These are phyloP conservation scores for Trichogramma dendrolimi DNA, from an alignment of 2,888 invertebrate species.

Conservation along the genomic window DNA sequence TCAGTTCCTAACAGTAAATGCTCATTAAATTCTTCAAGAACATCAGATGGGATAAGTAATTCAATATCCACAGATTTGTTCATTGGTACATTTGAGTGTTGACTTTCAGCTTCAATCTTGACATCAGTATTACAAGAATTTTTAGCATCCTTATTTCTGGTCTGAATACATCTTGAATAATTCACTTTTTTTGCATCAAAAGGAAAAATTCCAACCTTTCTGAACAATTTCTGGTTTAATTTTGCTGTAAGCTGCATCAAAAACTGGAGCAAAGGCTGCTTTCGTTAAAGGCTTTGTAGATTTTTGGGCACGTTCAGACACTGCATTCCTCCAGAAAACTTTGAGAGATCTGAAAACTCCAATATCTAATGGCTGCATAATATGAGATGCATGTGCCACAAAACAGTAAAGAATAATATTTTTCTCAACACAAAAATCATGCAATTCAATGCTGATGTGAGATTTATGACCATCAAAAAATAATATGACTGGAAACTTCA, in stretches of 20 bases:
- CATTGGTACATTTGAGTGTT: no score
- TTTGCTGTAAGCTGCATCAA: constrained; percentile 26
- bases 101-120: no score
- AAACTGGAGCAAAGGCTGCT: constrained; percentile 33
- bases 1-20: no score
- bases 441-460: no score
- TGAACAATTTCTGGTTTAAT: constrained; percentile 12
- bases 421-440: constrained; percentile 31
- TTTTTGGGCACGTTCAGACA: constrained; percentile 29
- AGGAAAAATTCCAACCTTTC: constrained; percentile 16
- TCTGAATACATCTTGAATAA: constrained; percentile 19
- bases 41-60: no score
- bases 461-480: constrained; percentile 41
- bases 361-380: constrained; percentile 37
- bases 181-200: constrained; percentile 16
- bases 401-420: constrained; percentile 35
- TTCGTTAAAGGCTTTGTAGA: constrained; percentile 31
- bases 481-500: constrained; percentile 34
- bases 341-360: constrained; percentile 39
- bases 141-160: no score
- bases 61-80: no score
- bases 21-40: no score
- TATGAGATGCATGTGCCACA: constrained; percentile 27
- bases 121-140: no score
- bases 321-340: constrained; percentile 35